These are phyloP conservation scores for Trichogramma pretiosum DNA, from an alignment of 1,140 invertebrate genomes.

Conservation along the genomic window DNA sequence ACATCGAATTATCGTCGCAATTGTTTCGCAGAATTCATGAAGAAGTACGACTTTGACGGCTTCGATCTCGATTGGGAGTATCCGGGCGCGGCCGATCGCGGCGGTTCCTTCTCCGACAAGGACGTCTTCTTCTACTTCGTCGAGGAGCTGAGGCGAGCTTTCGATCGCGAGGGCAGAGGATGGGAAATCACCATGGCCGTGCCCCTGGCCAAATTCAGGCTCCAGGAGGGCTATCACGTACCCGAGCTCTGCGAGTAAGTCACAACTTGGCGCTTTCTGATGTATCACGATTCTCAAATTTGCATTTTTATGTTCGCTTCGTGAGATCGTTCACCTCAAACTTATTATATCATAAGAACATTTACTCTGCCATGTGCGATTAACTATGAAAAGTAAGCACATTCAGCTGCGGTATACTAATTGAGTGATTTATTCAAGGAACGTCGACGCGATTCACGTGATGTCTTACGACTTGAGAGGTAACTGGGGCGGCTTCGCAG, in stretches of 20 bases:
- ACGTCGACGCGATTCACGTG: conserved; percentile 73
- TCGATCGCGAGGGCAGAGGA: conserved; percentile 61
- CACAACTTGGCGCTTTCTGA: too few relatives aligned
- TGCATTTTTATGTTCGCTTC: too few relatives aligned
- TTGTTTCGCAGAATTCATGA: conserved; percentile 65
- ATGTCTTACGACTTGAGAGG: conserved; percentile 89
- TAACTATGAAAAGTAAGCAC: too few relatives aligned
- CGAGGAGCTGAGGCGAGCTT: conserved; percentile 69
- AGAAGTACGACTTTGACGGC: conserved; percentile 69
- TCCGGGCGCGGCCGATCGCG: conserved; percentile 73
- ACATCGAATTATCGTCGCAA: background rate
- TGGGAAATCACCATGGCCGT: conserved; percentile 85
- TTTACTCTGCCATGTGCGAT: too few relatives aligned
- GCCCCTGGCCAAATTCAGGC: conserved; percentile 71
- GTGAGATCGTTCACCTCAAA: background rate
- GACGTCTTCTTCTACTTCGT: conserved; percentile 76
- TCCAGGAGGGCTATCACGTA: conserved; percentile 82
- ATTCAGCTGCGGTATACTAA: conserved; percentile 1
- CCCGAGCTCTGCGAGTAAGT: conserved; percentile 77
- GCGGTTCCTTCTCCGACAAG: conserved; percentile 76
- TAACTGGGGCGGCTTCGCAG: conserved; percentile 85
- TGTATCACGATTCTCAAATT: too few relatives aligned
- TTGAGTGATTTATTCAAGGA: conserved; percentile 36
- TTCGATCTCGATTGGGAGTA: conserved; percentile 83
- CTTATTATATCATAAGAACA: too few relatives aligned